These are phyloP conservation scores for Agrilus cyanescens DNA, from an alignment of 2,888 invertebrate genomes.

Conservation along the genomic window DNA sequence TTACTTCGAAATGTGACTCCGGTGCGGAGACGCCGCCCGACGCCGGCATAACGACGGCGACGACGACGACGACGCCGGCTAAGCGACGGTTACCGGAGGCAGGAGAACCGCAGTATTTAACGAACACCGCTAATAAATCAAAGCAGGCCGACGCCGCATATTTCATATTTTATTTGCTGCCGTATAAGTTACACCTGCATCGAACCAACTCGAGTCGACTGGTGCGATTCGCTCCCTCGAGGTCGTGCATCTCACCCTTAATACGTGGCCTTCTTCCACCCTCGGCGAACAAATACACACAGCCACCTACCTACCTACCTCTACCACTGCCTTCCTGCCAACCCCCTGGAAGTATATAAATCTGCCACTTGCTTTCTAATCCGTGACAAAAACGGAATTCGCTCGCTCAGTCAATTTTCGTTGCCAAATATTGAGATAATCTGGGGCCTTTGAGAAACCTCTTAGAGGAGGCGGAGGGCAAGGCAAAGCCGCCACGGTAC, in stretches of 20 bases:
- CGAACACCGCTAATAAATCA: constrained; percentile 35
- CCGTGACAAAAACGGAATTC: constrained; percentile 22
- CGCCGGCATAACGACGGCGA: too few species aligned
- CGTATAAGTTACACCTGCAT: constrained; percentile 34
- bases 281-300: too few species aligned
- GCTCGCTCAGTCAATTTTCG: constrained; percentile 35
- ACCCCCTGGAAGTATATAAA: constrained; percentile 19
- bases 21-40: too few species aligned
- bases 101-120: constrained; percentile 27
- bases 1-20: too few species aligned
- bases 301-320: too few species aligned
- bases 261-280: too few species aligned
- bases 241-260: background rate
- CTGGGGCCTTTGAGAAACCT: constrained; percentile 17
- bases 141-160: constrained; percentile 29
- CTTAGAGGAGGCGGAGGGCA: too few species aligned
- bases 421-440: constrained; percentile 38
- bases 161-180: constrained; percentile 34
- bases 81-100: constrained; percentile 9
- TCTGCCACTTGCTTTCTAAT: constrained; percentile 23
- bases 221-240: constrained; percentile 4
- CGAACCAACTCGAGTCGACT: constrained; percentile 9
- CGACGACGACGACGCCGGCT: too few species aligned
- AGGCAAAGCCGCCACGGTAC: too few species aligned
- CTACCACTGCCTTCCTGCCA: background rate